These are phyloP conservation scores for Lontra canadensis DNA, from an alignment of 2,113 vertebrate species.

Conservation along the genomic window DNA sequence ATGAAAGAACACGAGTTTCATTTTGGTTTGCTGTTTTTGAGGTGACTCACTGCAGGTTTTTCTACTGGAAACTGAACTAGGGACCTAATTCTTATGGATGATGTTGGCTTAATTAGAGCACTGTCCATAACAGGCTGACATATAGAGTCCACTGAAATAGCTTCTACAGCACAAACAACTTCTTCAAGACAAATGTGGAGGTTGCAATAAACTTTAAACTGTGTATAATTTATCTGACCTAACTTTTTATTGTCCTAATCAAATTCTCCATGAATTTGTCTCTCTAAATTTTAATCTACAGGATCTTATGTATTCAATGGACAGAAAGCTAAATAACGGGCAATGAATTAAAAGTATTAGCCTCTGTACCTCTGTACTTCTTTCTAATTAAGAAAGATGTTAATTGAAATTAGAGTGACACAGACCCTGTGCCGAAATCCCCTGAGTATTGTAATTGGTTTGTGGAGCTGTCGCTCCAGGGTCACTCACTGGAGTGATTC, in stretches of 20 bases:
- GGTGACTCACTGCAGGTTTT: not conserved
- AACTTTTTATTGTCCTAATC: not conserved
- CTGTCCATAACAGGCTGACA: not conserved
- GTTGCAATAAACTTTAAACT: constrained; percentile 15
- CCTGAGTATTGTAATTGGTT: constrained; percentile 71
- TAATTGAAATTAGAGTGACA: constrained; percentile 78
- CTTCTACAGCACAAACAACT: not conserved
- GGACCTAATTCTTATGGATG: not conserved
- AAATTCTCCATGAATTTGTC: constrained; percentile 20
- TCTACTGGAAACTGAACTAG: constrained; percentile 26
- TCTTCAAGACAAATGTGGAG: constrained; percentile 20
- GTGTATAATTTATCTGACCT: not conserved
- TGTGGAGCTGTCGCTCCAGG: constrained; percentile 38
- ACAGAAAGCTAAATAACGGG: constrained; percentile 52
- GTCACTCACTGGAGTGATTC: constrained; percentile 52
- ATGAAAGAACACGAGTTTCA: not conserved
- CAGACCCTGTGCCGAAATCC: constrained; percentile 48
- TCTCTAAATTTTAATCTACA: constrained; percentile 43
- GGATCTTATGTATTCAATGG: constrained; percentile 71
- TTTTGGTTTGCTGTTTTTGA: constrained; percentile 1
- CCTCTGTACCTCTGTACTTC: constrained; percentile 47
- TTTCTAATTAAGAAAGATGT: constrained; percentile 72
- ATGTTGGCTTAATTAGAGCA: not conserved
- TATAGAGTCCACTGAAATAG: constrained; percentile 20
- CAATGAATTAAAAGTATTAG: constrained; percentile 58